Percentiles rank a stretch among this genome's conserved stretches.
Evolutionary conservation across 2,888 invertebrate species (phyloP).

Genomic region (Heteromyza rotundicornis): DNA sequence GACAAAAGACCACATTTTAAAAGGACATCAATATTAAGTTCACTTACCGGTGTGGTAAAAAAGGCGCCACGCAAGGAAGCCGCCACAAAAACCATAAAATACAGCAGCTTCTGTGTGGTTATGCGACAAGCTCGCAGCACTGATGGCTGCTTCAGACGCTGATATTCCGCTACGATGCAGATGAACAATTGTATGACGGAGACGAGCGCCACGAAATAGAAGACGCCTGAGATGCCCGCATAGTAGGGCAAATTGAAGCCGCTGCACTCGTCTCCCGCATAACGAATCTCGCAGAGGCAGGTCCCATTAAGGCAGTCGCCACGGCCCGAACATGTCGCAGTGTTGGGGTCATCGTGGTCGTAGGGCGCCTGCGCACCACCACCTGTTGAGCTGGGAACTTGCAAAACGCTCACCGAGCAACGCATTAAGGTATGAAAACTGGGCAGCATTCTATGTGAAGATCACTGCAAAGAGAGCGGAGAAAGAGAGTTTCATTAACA

Average conservation of each 20-base stretch:
- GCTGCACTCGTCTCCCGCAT: conserved; percentile 82
- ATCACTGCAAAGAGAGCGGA: conserved; percentile 41
- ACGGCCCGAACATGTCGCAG: conserved; percentile 77
- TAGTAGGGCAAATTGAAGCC: conserved; percentile 84
- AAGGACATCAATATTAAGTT: background rate
- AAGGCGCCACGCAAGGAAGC: conserved; percentile 85
- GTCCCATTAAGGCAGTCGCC: conserved; percentile 93
- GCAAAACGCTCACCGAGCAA: conserved; percentile 61
- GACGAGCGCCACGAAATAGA: conserved; percentile 82
- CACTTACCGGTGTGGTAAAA: conserved; percentile 85
- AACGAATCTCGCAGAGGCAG: conserved; percentile 88
- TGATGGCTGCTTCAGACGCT: conserved; percentile 82
- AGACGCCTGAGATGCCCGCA: conserved; percentile 74
- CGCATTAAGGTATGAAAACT: conserved; percentile 62
- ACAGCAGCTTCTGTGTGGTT: conserved; percentile 88
- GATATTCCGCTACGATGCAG: conserved; percentile 82
- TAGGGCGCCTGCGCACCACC: conserved; percentile 31
- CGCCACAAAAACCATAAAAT: conserved; percentile 85
- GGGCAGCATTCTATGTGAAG: conserved; percentile 59
- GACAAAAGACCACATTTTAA: background rate
- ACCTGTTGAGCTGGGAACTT: conserved; percentile 46
- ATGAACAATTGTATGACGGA: conserved; percentile 85
- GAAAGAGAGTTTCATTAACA: background rate
- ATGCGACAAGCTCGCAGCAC: conserved; percentile 82
- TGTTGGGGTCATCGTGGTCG: conserved; percentile 40